Evolutionary conservation across 2,113 vertebrate species (phyloP), one percentile per base, ranked within the genome.

Genomic region (Chloebia gouldiae): DNA sequence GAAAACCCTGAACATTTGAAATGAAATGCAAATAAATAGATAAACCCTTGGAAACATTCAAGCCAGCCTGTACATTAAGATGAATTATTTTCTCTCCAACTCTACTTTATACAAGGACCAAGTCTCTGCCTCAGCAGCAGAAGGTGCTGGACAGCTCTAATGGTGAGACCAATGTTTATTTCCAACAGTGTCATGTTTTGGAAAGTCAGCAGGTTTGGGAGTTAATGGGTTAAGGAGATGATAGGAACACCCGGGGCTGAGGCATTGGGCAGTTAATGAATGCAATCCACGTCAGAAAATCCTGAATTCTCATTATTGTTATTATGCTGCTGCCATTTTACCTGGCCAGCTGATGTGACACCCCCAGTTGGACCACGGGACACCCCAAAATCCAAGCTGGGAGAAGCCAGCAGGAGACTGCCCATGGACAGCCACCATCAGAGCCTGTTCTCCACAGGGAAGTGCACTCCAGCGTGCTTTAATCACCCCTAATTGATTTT

Each of bases 401-500:
- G 65, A 24, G 47, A 31, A 39, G 37, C 23, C 82, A 60, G 0
- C 24, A 56, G 66, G 35, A 81, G 27, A 7, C 9, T 44, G 31
- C 33, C 42, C 8, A 15, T 2, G 35, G 73, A 33, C 3, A 18
- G 42, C 54, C 75, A 21, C 54, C 5, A 2, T 5, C 24, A 12
- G 40, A 60, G 25, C 11, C 64, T 35, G 37, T 35, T 56, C 53
- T 60, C 85, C 70, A 2, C 21, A 31, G 51, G 30, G 70, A 24
- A 92, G 30, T 0, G 3, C 70, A 10, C 28, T 71, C 28, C 11
- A 33, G 27, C 18, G 3, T 3, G 42, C 19, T 51, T 65, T 87
- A 83, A 90, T 65, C 49, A 30, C 10, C 49, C 35, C 53, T 90
- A 91, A 95, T 76, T 92, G 90, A 88, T 95, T 96, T 61, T 35